phyloP scores from a whole-genome alignment of 2,113 vertebrate species.

The Thymallus thymallus region DNA sequence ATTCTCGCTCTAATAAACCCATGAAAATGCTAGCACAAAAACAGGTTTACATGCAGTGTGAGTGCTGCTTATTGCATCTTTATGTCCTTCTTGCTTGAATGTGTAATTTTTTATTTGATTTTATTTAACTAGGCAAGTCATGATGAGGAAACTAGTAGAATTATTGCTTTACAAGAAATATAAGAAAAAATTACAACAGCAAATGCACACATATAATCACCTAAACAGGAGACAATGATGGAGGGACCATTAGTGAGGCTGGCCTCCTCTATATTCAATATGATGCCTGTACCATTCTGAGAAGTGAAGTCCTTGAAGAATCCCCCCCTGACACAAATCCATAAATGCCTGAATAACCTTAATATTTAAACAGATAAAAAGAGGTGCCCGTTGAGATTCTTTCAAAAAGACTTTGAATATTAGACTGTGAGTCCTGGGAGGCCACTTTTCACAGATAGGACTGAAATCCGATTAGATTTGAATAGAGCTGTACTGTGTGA shows the following conservation, averaged over 20 bases:
- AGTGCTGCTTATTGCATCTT: too few relatives aligned
- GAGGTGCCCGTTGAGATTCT: constrained; percentile 52
- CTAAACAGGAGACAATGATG: constrained; percentile 11
- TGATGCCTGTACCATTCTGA: constrained; percentile 5
- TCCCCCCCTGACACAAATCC: constrained; percentile 52
- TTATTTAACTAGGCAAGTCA: too few relatives aligned
- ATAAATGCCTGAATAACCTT: constrained; percentile 52
- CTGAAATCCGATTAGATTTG: constrained; percentile 62
- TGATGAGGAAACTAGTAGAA: not conserved
- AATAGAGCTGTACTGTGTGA: constrained; percentile 53
- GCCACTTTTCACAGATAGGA: constrained; percentile 56
- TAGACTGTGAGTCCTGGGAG: constrained; percentile 59
- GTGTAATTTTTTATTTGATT: too few relatives aligned
- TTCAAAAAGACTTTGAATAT: constrained; percentile 64
- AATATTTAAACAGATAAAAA: constrained; percentile 59
- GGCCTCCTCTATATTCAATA: constrained; percentile 6
- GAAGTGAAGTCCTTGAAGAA: constrained; percentile 56
- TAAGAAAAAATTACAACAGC: not conserved
- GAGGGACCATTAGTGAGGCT: constrained; percentile 14
- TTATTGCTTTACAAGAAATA: not conserved
- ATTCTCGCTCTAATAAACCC: too few relatives aligned
- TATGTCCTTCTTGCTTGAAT: not conserved
- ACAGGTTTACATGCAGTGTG: too few relatives aligned
- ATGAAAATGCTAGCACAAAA: too few relatives aligned
- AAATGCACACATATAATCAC: constrained; percentile 7